phyloP scores from a whole-genome alignment of 2,113 vertebrate genomes.

The Triplophysa rosa region DNA sequence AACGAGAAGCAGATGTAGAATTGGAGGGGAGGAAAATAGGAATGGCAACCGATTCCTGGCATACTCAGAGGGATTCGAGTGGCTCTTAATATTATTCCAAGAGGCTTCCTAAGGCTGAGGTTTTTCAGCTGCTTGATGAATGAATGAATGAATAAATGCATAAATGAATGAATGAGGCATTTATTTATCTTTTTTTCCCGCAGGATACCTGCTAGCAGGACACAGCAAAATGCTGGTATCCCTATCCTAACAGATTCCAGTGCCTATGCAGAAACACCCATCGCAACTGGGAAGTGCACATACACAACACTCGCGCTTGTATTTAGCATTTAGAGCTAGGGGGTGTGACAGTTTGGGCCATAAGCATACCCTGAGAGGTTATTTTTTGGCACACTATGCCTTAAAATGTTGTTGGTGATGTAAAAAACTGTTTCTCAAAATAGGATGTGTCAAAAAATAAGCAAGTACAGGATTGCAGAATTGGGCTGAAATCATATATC shows the following conservation, averaged over 20 bases:
- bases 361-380: no score
- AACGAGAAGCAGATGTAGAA: constrained; percentile 48
- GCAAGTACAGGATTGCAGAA: neutral
- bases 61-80: constrained; percentile 51
- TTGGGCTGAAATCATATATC: neutral
- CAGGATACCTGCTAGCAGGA: constrained; percentile 24
- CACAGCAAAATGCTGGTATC: neutral
- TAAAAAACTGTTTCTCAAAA: no score
- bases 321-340: neutral
- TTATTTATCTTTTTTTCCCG: neutral
- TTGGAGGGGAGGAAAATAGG: constrained; percentile 17
- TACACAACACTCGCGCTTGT: neutral
- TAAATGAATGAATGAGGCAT: no score
- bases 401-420: no score
- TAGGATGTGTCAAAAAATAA: no score
- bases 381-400: no score
- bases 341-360: neutral
- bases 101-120: constrained; percentile 54
- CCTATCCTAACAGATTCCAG: neutral
- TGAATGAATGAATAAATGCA: constrained; percentile 20
- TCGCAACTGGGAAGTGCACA: neutral
- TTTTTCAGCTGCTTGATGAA: constrained; percentile 56
- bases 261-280: neutral
- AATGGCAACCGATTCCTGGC: constrained; percentile 37
- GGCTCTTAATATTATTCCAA: constrained; percentile 58